A percentile compares a stretch with the other conserved stretches of the same genome.
Evolutionary conservation across 2,888 invertebrate genomes (phyloP).

Genomic region (Dryadula phaetusa): DNA sequence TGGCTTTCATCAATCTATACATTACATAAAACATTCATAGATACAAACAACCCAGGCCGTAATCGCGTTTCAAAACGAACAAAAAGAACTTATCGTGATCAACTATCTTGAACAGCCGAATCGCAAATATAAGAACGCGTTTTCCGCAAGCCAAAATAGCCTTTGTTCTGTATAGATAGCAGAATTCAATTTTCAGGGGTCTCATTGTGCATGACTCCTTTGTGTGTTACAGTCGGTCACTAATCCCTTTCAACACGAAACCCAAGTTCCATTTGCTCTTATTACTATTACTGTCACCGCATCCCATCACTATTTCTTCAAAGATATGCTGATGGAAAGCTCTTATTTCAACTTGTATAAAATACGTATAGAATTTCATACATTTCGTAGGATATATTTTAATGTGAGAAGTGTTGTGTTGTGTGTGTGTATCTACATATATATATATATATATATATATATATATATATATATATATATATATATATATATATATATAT

Average conservation of each 20-base stretch:
- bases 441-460: too few relatives aligned
- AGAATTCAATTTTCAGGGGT: constrained; percentile 31
- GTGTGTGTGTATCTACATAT: neutral
- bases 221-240: constrained; percentile 45
- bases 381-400: neutral
- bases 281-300: constrained; percentile 64
- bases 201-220: constrained; percentile 32
- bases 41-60: constrained; percentile 11
- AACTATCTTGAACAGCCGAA: constrained; percentile 46
- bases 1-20: too few relatives aligned
- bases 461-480: too few relatives aligned
- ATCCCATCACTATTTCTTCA: constrained; percentile 59
- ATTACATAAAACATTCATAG: constrained; percentile 11
- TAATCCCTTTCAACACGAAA: constrained; percentile 53
- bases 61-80: constrained; percentile 38
- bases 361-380: constrained; percentile 17
- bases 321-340: constrained; percentile 52
- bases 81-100: constrained; percentile 44
- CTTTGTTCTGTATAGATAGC: constrained; percentile 30
- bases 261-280: constrained; percentile 61
- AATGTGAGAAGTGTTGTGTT: neutral
- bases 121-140: constrained; percentile 34
- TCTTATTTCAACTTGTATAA: constrained; percentile 33
- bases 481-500: too few relatives aligned
- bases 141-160: constrained; percentile 37